Base-by-base conservation (phyloP, 2,797 vertebrate genomes). In the Neosilurus hyrtlii region DNA sequence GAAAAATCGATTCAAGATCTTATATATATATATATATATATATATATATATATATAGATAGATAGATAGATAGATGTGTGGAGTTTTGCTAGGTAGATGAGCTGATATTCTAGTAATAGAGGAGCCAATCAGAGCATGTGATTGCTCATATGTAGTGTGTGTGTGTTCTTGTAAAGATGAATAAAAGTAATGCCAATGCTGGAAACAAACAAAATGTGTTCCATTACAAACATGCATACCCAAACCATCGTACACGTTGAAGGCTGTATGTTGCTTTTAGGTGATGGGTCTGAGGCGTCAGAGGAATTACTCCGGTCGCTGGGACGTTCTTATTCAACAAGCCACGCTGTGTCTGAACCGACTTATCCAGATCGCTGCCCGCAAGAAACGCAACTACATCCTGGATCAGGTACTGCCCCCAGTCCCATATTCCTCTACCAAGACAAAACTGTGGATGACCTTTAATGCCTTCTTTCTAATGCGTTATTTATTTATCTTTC, bases 301-400 rank as follows among this genome's bases (percentile, higher is more conserved):
- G 90, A 96, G 90, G 78, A 98, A 98, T 91, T 98, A 98, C 1
- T 92, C 97, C 0, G 97, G 97, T 0, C 96, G 97, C 83, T 98
- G 97, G 97, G 97, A 98, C 2, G 86, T 97, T 16, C 94, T 98
- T 57, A 98, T 98, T 81, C 96, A 98, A 86, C 97, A 98, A 90
- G 96, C 97, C 66, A 98, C 97, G 1, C 96, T 97, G 93, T 98
- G 97, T 93, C 95, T 98, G 87, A 98, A 98, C 92, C 86, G 96
- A 43, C 95, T 98, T 75, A 98, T 98, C 81, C 97, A 98, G 94
- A 97, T 98, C 0, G 97, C 97, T 0, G 96, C 97, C 72, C 96
- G 97, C 88, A 98, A 98, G 93, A 96, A 95, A 81, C 96, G 97
- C 86, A 98, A 98, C 93, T 98, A 98, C 91, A 98, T 98, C 88